Base-by-base conservation (phyloP, 2,888 invertebrate species). In the Conomelus anceps region DNA sequence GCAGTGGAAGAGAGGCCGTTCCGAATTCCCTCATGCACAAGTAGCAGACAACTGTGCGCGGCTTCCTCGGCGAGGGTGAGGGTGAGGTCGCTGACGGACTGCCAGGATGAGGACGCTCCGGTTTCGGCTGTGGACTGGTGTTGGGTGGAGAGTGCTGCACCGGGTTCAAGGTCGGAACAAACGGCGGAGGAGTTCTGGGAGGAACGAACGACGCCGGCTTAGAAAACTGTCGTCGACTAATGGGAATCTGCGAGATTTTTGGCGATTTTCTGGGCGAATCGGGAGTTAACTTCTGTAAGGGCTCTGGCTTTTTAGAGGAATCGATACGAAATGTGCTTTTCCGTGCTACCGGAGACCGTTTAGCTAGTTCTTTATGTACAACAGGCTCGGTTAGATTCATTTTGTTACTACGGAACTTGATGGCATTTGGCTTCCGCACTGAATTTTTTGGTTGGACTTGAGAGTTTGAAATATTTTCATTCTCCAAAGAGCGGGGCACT, bases 1-100 rank as follows among this genome's bases (percentile, higher is more conserved):
- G 96, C 90, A 96, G 94, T 7, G 94, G 94, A 90, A 96, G 94
- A 22, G 95, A 95, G 86, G 95, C 95, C 4, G 95, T 95, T 6
- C 96, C 96, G 92, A 96, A 96, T 92, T 96, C 95, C 89, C 96
- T 93, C 3, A 95, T 95, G 92, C 96, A 96, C 89, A 96, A 94
- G 92, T 95, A 96, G 92, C 96, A 96, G 41, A 94, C 94, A 17
- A 95, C 92, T 0, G 94, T 93, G 85, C 92, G 92, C 6, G 93
- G 93, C 87, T 90, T 91, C 91, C 91, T 92, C 91, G 91, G 92
- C 4, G 89, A 90, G 9, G 84, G 86, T 86, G 90, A 86, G 13
- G 89, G 84, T 22, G 86, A 86, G 11, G 89, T 26, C 24, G 34
- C 63, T 22, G 90, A 88, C n/a, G 89, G 29, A n/a, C 22, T 85